Evolutionary conservation across 2,113 vertebrate genomes (phyloP).

Genomic region (Hypomesus transpacificus): DNA sequence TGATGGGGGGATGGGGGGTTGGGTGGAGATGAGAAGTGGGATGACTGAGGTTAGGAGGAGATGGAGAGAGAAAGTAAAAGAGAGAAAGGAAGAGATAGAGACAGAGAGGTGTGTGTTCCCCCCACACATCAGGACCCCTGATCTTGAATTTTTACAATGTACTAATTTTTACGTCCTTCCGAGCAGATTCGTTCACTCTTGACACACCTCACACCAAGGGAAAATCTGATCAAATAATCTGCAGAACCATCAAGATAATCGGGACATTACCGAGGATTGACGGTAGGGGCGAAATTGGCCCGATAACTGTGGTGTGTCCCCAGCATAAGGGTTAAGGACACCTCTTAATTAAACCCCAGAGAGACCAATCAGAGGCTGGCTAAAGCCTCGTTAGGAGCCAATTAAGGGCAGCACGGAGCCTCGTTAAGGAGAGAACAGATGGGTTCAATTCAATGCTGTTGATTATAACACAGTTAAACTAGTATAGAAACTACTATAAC

Average conservation of each 20-base stretch:
- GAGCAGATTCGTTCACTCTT: no score
- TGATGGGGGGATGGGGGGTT: conserved; percentile 18
- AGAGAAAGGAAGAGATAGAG: not conserved
- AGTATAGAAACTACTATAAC: conserved; percentile 23
- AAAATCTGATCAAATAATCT: no score
- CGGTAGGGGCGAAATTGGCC: no score
- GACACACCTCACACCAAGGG: no score
- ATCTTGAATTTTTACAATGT: no score
- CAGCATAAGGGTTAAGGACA: conserved; percentile 36
- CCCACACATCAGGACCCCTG: no score
- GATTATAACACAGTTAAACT: conserved; percentile 25
- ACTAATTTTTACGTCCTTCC: no score
- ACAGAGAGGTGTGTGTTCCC: not conserved
- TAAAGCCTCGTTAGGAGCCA: not conserved
- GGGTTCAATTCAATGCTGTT: not conserved
- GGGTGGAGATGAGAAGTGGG: not conserved
- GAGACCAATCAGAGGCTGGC: conserved; percentile 58
- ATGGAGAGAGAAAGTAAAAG: not conserved
- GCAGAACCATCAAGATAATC: no score
- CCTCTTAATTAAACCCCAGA: conserved; percentile 38
- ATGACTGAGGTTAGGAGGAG: not conserved
- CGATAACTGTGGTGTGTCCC: no score
- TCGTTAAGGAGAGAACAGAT: conserved; percentile 14
- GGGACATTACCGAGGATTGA: no score
- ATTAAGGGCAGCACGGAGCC: conserved; percentile 8